Conservation (phyloP, 2,888 invertebrate species). For the Cheilosia variabilis region DNA sequence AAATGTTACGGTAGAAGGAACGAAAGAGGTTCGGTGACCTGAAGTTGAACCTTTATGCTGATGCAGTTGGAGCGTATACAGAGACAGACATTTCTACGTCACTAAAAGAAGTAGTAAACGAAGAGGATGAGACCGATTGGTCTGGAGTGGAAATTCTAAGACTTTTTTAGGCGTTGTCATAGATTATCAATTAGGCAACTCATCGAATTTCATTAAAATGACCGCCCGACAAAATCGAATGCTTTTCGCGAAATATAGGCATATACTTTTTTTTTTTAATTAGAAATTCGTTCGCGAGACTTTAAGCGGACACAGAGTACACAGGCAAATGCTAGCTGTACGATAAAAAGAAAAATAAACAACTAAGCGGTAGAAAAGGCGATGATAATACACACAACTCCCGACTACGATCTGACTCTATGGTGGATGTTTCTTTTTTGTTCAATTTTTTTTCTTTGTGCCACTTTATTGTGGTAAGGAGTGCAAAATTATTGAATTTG, state of each 20-base stretch:
- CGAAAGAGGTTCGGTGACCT: conserved; percentile 59
- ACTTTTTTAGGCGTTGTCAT: conserved; percentile 12
- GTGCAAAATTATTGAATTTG: conserved; percentile 56
- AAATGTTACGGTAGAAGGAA: background rate
- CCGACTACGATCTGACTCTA: background rate
- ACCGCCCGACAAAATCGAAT: background rate
- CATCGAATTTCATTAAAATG: conserved; percentile 28
- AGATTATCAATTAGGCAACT: conserved; percentile 42
- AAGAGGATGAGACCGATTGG: background rate
- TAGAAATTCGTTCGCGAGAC: background rate
- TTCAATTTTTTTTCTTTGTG: background rate
- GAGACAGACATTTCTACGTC: background rate
- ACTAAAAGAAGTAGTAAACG: background rate
- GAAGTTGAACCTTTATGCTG: conserved; percentile 31
- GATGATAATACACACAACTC: conserved; percentile 42
- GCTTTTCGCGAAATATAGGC: background rate
- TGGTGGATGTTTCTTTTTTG: conserved; percentile 33
- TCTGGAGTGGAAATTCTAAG: conserved; percentile 22
- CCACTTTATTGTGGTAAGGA: conserved; percentile 66
- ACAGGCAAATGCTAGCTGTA: conserved; percentile 24
- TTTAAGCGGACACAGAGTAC: conserved; percentile 13
- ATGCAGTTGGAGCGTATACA: background rate
- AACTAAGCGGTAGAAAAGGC: conserved; percentile 43
- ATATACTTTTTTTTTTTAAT: conserved; percentile 3
- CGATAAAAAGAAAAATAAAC: conserved; percentile 55